Evolutionary conservation across 30 jellyfish, hydroid and myxozoan genomes (phyloP), one percentile per base, ranked within the genome.

Genomic region (Nemopilema nomurai): DNA sequence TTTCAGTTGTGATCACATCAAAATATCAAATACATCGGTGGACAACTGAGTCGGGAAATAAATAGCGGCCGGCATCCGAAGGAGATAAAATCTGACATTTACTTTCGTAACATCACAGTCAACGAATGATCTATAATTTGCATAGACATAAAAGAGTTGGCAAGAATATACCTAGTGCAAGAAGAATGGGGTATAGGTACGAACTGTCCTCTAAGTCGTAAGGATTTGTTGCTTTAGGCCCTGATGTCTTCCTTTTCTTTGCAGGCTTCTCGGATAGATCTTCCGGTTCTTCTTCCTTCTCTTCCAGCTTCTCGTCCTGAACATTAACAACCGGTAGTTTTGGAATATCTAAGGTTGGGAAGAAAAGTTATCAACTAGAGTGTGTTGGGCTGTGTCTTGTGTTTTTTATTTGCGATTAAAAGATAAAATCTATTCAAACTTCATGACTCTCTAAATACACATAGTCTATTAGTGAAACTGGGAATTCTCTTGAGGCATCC

Each of bases 91-190:
- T 41, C 57, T 41, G 57, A 41, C 57, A 13, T 6, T 6, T 41
- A 41, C 57, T 41, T 6, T 41, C 13, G 9, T 41, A 41, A 41
- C 9, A 41, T 13, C 6, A 13, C 57, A 41, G 57, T 13, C 57
- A 41, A 13, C 13, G 57, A 41, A 41, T 41, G 6, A 28, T 41
- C 62, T 62, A 92, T 49, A 92, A 88, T 74, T 88, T 87, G 83
- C 98, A 92, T 20, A 92, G 77, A 83, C 98, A 92, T 24, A 92
- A 62, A n/a, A 92, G 92, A 9, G 98, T 92, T 74, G 98, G 98
- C n/a, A 92, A 74, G 85, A 92, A 92, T 18, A 92, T 71, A 33
- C 97, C 98, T 24, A 92, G 50, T 25, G 98, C 98, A 22, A 92
- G 64, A 50, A 92, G 78, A 49, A 92, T 82, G 13, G 98, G 98